Percentiles rank a stretch among this genome's conserved stretches.
Evolutionary conservation across 2,888 invertebrate genomes (phyloP).

Genomic region (Mongoloraphidia duomilia): DNA sequence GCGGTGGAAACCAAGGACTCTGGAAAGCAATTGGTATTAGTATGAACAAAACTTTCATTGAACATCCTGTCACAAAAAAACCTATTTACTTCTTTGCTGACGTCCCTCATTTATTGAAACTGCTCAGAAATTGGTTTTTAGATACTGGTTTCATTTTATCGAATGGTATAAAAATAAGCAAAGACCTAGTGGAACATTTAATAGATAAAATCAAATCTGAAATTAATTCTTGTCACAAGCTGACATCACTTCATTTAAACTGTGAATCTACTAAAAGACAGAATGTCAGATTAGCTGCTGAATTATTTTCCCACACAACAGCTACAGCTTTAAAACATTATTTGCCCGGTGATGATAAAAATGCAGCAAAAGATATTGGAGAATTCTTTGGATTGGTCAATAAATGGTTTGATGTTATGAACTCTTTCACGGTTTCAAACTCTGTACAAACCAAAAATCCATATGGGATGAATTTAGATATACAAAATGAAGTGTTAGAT

Average conservation of each 20-base stretch:
- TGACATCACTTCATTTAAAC: slow-evolving; percentile 13
- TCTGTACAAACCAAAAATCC: slow-evolving; percentile 12
- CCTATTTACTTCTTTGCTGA: slow-evolving; percentile 17
- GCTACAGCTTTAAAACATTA: slow-evolving; percentile 17
- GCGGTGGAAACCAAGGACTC: slow-evolving; percentile 13
- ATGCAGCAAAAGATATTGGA: slow-evolving; percentile 9
- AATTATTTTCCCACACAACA: slow-evolving; percentile 17
- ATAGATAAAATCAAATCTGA: slow-evolving; percentile 7
- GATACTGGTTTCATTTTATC: slow-evolving; percentile 16
- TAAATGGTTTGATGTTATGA: slow-evolving; percentile 19
- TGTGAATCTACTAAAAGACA: no score
- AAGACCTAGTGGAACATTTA: slow-evolving; percentile 8
- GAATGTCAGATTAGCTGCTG: no score
- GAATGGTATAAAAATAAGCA: slow-evolving; percentile 11
- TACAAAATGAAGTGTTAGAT: slow-evolving; percentile 9
- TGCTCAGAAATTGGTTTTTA: slow-evolving; percentile 17
- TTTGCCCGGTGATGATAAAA: slow-evolving; percentile 11
- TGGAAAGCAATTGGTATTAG: slow-evolving; percentile 8
- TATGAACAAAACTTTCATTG: slow-evolving; percentile 2
- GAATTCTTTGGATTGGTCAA: slow-evolving; percentile 17
- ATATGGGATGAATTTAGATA: slow-evolving; percentile 11
- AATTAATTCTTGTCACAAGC: slow-evolving; percentile 11
- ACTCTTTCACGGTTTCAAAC: slow-evolving; percentile 11
- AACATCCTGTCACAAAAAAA: slow-evolving; percentile 16
- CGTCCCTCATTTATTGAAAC: slow-evolving; percentile 18